Base-by-base conservation (phyloP, 1,140 invertebrate species). In the Drosophila bocqueti region DNA sequence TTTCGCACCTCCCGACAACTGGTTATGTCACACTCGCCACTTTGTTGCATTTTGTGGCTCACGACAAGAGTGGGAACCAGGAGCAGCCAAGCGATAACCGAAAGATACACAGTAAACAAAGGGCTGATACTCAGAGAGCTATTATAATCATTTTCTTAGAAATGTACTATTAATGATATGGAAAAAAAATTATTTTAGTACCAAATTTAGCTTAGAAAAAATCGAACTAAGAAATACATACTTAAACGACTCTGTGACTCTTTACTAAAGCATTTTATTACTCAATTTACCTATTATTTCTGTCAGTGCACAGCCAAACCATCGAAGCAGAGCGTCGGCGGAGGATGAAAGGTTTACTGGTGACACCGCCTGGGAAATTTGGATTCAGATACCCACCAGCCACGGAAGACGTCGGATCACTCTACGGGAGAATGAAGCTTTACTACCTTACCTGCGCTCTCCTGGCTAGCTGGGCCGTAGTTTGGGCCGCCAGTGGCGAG, bases 21-120 rank as follows among this genome's bases (percentile, higher is more conserved):
- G 42, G 57, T 90, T 89, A 81, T 85, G 85, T 89, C 85, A 89
- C 66, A 54, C 34, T 13, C 49, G 8, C 18, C 50, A 73, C 18
- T 73, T 79, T 79, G 68, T 61, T 74, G 58, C 62, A 66, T 62
- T 79, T 79, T 79, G 68, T 43, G 47, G 34, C 47, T 59, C 36
- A 49, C 68, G 63, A 55, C 49, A 67, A 55, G 50, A 76, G 57
- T 54, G 59, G 62, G 24, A 54, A 62, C 69, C 79, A 79, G 49
- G 63, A 54, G 65, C 85, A 85, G 29, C 69, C 45, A 72, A 64
- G 84, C 85, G 81, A 29, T 3, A 69, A 75, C 45, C 15, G 8
- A 38, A 55, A 18, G 0, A 16, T 47, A 67, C 55, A 75, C 83
- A 15, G 31, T 67, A 63, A 58, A 66, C 11, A 26, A n/a, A 8